Base-by-base conservation (phyloP, 2,797 vertebrate species). In the Sitta carolinensis region DNA sequence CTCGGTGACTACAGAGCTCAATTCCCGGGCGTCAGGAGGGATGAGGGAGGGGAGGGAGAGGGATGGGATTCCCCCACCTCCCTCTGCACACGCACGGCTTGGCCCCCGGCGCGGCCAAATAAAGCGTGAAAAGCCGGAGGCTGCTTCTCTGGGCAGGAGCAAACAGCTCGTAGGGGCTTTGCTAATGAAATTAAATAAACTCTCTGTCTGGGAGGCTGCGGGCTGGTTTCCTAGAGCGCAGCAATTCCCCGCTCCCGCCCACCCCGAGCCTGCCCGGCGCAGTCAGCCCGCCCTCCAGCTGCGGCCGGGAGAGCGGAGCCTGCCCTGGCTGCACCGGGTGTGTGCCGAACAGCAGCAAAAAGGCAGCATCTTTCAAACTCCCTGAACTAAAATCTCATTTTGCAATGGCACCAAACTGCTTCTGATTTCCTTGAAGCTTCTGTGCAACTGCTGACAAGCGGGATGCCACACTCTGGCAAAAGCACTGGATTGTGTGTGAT, bases 1-100 rank as follows among this genome's bases (percentile, higher is more conserved):
- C 75, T 88, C 76, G 36, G 48, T 25, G 73, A 13, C 16, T 2
- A 25, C 77, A 80, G 91, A 62, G 43, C 57, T 51, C 78, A 15
- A 10, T 42, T 51, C 84, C 86, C 93, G 66, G 75, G 7, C 42
- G 90, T 61, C 92, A 84, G 75, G 58, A 92, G 66, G 80, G 47
- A 30, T 70, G 9, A 45, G 82, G 76, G 40, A 86, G 79, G 93
- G 92, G 86, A 79, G 91, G 74, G 74, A 95, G 72, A 54, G 63
- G 87, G 87, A 66, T 43, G 54, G 77, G 52, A 50, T 48, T 78
- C 92, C 82, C 83, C 72, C 83, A 73, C 87, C 79, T 85, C 93
- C 70, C 70, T 40, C 45, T 14, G 43, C 9, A 3, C 72, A 12
- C 7, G 26, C 42, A 4, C 18, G 6, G 50, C 68, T 64, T 12